Evolutionary conservation across 1,140 invertebrate species (phyloP).

Genomic region (Chrysomallon squamiferum): DNA sequence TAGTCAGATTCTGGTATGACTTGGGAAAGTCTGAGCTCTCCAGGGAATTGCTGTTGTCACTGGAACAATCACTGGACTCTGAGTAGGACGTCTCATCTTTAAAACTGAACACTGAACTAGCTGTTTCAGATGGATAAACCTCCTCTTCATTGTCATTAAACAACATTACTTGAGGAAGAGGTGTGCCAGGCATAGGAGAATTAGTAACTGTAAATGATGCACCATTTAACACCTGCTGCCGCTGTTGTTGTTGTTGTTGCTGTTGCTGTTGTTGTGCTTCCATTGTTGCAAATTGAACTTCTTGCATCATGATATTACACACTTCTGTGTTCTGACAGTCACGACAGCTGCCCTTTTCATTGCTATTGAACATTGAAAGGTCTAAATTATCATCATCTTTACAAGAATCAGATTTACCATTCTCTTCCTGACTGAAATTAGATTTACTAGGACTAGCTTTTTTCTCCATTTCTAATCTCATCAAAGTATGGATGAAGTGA

Average conservation of each 20-base stretch:
- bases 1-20: conserved; percentile 36
- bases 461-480: conserved; percentile 91
- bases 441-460: conserved; percentile 66
- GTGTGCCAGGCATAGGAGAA: conserved; percentile 16
- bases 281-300: conserved; percentile 50
- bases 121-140: conserved; percentile 70
- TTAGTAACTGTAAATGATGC: conserved; percentile 15
- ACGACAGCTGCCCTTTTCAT: conserved; percentile 58
- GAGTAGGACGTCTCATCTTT: conserved; percentile 72
- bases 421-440: not conserved
- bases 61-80: conserved; percentile 65
- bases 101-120: conserved; percentile 71
- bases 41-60: conserved; percentile 25
- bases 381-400: conserved; percentile 21
- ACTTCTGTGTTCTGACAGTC: conserved; percentile 62
- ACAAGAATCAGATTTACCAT: conserved; percentile 9
- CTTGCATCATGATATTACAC: conserved; percentile 58
- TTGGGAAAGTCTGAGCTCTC: conserved; percentile 36
- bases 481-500: conserved; percentile 97
- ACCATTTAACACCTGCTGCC: conserved; percentile 16
- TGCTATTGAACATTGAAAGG: conserved; percentile 57
- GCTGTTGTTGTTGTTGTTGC: not conserved
- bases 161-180: conserved; percentile 43
- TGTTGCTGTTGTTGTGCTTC: conserved; percentile 41
- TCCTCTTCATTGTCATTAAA: conserved; percentile 64